Evolutionary conservation across 2,113 vertebrate species (phyloP), one percentile per base, ranked within the genome.

Genomic region (Hipposideros armiger): DNA sequence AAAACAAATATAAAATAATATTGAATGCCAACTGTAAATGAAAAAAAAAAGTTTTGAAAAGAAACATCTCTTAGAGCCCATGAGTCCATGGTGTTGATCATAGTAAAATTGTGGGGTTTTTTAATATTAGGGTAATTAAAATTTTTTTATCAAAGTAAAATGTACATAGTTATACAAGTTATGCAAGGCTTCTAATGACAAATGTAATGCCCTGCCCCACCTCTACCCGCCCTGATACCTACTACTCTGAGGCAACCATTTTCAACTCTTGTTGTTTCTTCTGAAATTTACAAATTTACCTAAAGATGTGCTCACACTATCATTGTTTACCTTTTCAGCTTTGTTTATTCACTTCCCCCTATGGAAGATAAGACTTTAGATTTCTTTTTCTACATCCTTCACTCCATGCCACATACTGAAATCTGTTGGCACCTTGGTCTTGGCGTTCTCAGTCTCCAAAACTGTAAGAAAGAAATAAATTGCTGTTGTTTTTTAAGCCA

Each of bases 271-370:
- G 2, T 16, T 56, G 4, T 76, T 92, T 84, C 72, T 76, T 84
- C 60, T 60, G 17, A 45, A 93, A 85, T 93, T 93, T 80, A 74
- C 28, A 77, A 81, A 74, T 97, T 94, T 92, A n/a, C 28, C 26
- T 81, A 77, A 93, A 19, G 50, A 52, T 32, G 78, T 15, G 28
- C 40, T 77, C 54, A 60, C 56, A 36, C 2, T 73, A 47, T 10
- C 20, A 47, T 70, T 20, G 58, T 73, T 56, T 72, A 47, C 36
- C 47, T 90, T 70, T 73, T 45, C 1, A 32, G 32, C 62, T 93
- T 77, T 88, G 47, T 42, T 93, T 86, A 56, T 89, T 69, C n/a
- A n/a, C 42, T 80, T 90, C 14, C n/a, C 40, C 56, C 30, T 42
- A 17, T 28, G 77, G 40, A 91, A 85, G 40, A 28, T 22, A 24